Conservation (phyloP, 2,797 vertebrate genomes). For the Gouania willdenowi region DNA sequence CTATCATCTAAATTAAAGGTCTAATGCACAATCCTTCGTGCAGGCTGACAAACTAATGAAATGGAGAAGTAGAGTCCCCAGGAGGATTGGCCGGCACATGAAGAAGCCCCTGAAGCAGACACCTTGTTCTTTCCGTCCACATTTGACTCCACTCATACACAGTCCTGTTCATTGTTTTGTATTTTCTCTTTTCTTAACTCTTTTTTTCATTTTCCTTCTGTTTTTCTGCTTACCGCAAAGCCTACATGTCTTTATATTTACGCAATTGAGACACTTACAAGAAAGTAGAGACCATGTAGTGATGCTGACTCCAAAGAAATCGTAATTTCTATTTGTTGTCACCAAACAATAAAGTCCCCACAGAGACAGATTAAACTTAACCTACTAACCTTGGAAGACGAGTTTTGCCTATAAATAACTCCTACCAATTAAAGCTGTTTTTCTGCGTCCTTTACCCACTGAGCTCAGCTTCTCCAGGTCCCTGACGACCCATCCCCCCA, state of each 20-base stretch:
- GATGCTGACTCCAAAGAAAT: conserved; percentile 18
- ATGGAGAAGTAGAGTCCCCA: conserved; percentile 79
- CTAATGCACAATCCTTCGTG: conserved; percentile 87
- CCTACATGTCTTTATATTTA: conserved; percentile 28
- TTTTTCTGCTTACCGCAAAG: conserved; percentile 28
- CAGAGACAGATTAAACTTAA: conserved; percentile 67
- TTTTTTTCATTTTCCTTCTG: too few relatives aligned
- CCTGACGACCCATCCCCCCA: conserved; percentile 58
- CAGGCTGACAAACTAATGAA: conserved; percentile 88
- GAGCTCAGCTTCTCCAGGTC: conserved; percentile 59
- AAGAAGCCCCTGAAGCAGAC: conserved; percentile 73
- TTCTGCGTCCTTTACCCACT: conserved; percentile 68
- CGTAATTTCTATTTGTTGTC: conserved; percentile 46
- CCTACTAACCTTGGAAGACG: conserved; percentile 73
- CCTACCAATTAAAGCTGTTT: conserved; percentile 79
- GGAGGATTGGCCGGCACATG: conserved; percentile 76
- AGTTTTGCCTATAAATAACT: conserved; percentile 74
- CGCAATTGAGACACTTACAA: conserved; percentile 1
- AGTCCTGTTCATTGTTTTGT: conserved; percentile 23
- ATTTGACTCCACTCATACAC: conserved; percentile 18
- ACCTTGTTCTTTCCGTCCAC: conserved; percentile 50
- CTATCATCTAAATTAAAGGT: conserved; percentile 92
- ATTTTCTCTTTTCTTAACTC: conserved; percentile 31
- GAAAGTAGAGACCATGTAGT: neutral
- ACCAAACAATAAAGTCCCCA: conserved; percentile 53